phyloP scores from a whole-genome alignment of 2,888 invertebrate species.

The Stenolophus ochropezus region DNA sequence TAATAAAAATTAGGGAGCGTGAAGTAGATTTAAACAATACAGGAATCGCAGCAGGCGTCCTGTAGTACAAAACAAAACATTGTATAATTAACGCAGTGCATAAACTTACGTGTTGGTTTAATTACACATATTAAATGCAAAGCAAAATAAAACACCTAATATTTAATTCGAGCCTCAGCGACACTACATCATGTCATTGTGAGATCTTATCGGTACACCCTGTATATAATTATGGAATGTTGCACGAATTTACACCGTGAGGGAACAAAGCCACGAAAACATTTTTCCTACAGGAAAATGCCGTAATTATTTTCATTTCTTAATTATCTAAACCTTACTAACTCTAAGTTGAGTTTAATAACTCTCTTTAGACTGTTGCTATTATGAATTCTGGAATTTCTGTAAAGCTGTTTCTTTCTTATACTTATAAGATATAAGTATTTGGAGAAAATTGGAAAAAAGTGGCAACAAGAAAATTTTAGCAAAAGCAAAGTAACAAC shows the following conservation, averaged over 20 bases:
- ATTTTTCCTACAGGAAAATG: conserved; percentile 19
- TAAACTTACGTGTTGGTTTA: conserved; percentile 43
- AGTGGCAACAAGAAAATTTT: no score
- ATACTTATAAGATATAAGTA: no score
- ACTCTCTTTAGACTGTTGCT: no score
- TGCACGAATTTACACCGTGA: conserved; percentile 45
- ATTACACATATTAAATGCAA: conserved; percentile 38
- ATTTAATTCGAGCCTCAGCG: conserved; percentile 44
- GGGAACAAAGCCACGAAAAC: conserved; percentile 23
- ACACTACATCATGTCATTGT: conserved; percentile 47
- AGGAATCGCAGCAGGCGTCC: conserved; percentile 21
- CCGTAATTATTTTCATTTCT: conserved; percentile 39
- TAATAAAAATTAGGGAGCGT: conserved; percentile 44
- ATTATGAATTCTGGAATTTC: no score
- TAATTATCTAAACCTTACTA: conserved; percentile 8
- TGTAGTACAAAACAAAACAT: conserved; percentile 48
- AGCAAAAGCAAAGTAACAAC: no score
- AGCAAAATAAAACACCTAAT: conserved; percentile 47
- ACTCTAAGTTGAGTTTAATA: conserved; percentile 10
- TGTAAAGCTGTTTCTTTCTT: no score
- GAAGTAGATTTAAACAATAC: conserved; percentile 26
- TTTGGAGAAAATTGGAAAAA: no score
- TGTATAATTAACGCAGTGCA: conserved; percentile 46
- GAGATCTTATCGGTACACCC: conserved; percentile 35
- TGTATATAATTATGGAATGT: conserved; percentile 51